A percentile compares a stretch with the other conserved stretches of the same genome.
Evolutionary conservation across 2,797 vertebrate species (phyloP).

Genomic region (Mycteria americana): DNA sequence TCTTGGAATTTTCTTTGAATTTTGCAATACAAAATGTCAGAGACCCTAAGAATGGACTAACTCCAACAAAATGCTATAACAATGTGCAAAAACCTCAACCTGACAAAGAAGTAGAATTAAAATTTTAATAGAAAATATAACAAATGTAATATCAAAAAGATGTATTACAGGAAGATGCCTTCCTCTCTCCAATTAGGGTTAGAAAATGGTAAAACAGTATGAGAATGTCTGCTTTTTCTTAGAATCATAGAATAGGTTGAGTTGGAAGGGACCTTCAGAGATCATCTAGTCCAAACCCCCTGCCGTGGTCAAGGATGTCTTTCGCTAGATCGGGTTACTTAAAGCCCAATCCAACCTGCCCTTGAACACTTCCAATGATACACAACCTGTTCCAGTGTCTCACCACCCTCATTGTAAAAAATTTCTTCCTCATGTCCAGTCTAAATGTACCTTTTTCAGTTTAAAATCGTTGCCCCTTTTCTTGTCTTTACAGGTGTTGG

Average conservation of each 20-base stretch:
- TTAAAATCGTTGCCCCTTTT: neutral
- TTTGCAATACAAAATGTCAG: neutral
- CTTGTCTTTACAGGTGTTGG: neutral
- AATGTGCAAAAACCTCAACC: neutral
- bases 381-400: neutral
- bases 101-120: neutral
- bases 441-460: neutral
- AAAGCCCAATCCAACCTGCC: neutral
- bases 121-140: neutral
- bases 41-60: neutral
- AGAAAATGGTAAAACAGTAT: neutral
- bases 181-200: neutral
- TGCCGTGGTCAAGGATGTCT: accelerated
- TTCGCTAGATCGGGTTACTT: neutral
- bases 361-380: neutral
- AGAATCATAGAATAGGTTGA: neutral
- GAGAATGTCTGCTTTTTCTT: neutral
- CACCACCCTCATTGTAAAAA: neutral
- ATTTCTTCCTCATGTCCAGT: neutral
- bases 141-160: neutral
- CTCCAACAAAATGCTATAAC: neutral
- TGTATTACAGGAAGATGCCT: neutral
- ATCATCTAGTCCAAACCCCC: neutral
- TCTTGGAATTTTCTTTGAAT: neutral
- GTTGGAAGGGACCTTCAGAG: neutral